Base-by-base conservation (phyloP, 2,888 invertebrate genomes). In the Trichopria drosophilae region DNA sequence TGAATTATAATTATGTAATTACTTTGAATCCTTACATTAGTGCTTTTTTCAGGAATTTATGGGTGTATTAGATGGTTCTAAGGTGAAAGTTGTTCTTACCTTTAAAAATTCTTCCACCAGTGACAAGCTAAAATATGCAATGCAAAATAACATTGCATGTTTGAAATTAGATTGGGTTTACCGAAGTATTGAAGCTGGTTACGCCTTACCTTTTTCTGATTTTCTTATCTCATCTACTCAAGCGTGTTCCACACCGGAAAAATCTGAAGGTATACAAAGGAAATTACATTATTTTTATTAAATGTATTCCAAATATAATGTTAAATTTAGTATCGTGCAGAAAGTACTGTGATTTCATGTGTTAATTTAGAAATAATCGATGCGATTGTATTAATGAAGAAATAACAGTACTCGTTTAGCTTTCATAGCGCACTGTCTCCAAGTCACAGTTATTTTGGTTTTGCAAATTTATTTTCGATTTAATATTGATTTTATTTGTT, bases 91-190 rank as follows among this genome's bases (percentile, higher is more conserved):
- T 13, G 70, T 82, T 10, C 68, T 78, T 22, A 76, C 79, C 10
- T 73, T 79, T 1, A 73, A 81, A 58, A 63, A 64, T 36, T 57
- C 65, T 13, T 42, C 61, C 1, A 13, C 63, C 12, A 88, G 90
- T 40, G 86, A 87, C 31, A 93, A 93, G 70, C 85, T 85, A 63
- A 85, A 77, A 48, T 80, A 75, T 69, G 84, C 84, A 0, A 71
- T 73, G 46, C 76, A 78, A 44, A 82, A 82, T 76, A 76, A 78
- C 28, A 77, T 85, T n/a, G 80, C 83, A 28, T 90, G 93, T 63
- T 84, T 95, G 0, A 78, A 80, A 10, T 81, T 87, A 0, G 77
- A 85, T 2, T 96, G 96, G 95, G 78, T 94, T 28, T 80, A 81
- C 46, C 88, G 91, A 22, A 91, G 90, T n/a, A 79, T 86, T 0